phyloP scores from a whole-genome alignment of 2,113 vertebrate genomes.

The Tychaedon coryphoeus region DNA sequence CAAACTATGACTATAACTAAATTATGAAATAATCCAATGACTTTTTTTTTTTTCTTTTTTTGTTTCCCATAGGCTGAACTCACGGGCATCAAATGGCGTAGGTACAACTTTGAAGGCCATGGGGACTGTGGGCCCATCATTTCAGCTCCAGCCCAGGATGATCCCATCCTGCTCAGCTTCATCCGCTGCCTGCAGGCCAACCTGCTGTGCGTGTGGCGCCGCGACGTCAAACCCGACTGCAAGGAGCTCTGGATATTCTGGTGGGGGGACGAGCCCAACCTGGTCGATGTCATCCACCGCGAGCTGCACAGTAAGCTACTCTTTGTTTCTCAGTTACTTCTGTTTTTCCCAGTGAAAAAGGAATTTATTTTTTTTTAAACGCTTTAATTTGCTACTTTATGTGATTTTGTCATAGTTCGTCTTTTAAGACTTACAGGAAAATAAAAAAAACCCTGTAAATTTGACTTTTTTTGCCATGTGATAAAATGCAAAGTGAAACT shows the following conservation, averaged over 20 bases:
- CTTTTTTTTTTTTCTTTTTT: not conserved
- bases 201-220: conserved; percentile 95
- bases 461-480: accelerated
- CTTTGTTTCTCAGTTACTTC: not conserved
- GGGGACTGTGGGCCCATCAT: conserved; percentile 97
- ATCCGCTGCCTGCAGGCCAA: conserved; percentile 96
- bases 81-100: conserved; percentile 99
- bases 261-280: conserved; percentile 97
- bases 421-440: not conserved
- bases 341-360: not conserved
- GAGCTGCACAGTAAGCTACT: conserved; percentile 90
- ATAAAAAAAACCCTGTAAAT: not conserved
- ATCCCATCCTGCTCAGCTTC: conserved; percentile 96
- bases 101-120: conserved; percentile 92
- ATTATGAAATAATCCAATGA: not conserved
- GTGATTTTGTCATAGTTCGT: not conserved
- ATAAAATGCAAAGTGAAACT: not conserved
- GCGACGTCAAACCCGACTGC: conserved; percentile 88
- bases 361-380: not conserved
- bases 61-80: conserved; percentile 83
- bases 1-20: not conserved
- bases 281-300: conserved; percentile 91
- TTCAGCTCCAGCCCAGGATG: conserved; percentile 95
- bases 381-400: not conserved
- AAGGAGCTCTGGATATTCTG: conserved; percentile 99